These are phyloP conservation scores for Apolygus lucorum DNA, from an alignment of 1,140 invertebrate genomes.

Conservation along the genomic window DNA sequence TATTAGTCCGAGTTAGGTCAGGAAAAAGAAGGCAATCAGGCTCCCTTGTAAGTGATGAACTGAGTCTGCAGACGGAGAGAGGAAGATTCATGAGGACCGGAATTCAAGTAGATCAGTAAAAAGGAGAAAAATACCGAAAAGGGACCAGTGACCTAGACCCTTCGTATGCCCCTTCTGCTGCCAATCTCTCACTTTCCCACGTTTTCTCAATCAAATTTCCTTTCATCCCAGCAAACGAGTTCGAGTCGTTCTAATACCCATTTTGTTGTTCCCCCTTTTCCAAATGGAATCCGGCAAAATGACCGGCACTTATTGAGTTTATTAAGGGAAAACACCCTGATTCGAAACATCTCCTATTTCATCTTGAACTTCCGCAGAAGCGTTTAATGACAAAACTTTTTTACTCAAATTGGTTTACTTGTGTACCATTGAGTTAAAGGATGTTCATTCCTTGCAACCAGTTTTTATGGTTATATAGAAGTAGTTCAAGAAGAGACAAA, in stretches of 20 bases:
- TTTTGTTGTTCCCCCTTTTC: neutral
- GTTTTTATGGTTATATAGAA: too few species aligned
- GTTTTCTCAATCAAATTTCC: slow-evolving; percentile 10
- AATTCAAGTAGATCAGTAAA: neutral
- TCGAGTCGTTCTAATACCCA: neutral
- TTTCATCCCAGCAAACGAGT: neutral
- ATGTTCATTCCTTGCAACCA: too few species aligned
- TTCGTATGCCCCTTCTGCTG: neutral
- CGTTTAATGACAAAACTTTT: too few species aligned
- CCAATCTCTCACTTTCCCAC: slow-evolving; percentile 7
- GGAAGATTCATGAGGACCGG: slow-evolving; percentile 7
- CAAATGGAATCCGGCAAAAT: too few species aligned
- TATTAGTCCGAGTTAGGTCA: slow-evolving; percentile 16
- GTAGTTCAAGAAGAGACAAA: too few species aligned
- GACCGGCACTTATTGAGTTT: neutral
- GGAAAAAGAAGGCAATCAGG: neutral
- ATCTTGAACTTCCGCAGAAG: too few species aligned
- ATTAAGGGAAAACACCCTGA: neutral
- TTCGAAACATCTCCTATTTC: too few species aligned
- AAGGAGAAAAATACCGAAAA: neutral
- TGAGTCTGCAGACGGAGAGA: neutral
- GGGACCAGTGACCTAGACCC: slow-evolving; percentile 3
- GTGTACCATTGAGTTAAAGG: too few species aligned
- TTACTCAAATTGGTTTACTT: too few species aligned
- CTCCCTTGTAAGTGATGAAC: neutral